Evolutionary conservation across 2,888 invertebrate genomes (phyloP), one percentile per base, ranked within the genome.

Genomic region (Watsonalla binaria): DNA sequence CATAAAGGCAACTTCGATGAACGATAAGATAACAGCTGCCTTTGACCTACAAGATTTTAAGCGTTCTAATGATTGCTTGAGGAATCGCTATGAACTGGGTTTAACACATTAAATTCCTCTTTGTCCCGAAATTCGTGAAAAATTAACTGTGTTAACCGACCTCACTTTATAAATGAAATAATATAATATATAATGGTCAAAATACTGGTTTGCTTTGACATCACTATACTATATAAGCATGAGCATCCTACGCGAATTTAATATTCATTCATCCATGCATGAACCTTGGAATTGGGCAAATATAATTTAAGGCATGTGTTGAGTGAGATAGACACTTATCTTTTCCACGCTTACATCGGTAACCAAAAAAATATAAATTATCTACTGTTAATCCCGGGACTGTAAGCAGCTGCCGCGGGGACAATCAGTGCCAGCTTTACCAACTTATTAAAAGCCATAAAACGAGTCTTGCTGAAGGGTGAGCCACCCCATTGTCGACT

Each of bases 401-500:
- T 71, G 69, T 66, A 71, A 81, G 83, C 90, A 90, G 90, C 90
- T 89, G 90, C 85, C 70, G 67, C 65, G 69, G 65, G 67, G 78
- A 84, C 89, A 90, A 90, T 90, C 90, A 86, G 77, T 85, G 87
- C 72, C 83, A 84, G 87, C 87, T 88, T 86, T 67, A 84, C 80
- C 81, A 86, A 86, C 89, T 89, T 89, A 86, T 90, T 87, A 89
- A 90, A 90, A 87, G 86, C 87, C 84, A 84, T 90, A 89, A 90
- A 89, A 89, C 89, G 87, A 86, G 86, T 86, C 82, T 62, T 70
- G 73, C 73, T 76, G 79, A 85, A 87, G 90, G 90, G 90, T 89
- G 88, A 85, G 83, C 80, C 76, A 82, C 88, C 89, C 89, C 71
- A 84, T 80, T 80, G 77, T 82, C 70, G 78, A 80, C 80, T 77